These are phyloP conservation scores for Bombyx mandarina DNA, from an alignment of 1,140 invertebrate genomes.

Conservation along the genomic window DNA sequence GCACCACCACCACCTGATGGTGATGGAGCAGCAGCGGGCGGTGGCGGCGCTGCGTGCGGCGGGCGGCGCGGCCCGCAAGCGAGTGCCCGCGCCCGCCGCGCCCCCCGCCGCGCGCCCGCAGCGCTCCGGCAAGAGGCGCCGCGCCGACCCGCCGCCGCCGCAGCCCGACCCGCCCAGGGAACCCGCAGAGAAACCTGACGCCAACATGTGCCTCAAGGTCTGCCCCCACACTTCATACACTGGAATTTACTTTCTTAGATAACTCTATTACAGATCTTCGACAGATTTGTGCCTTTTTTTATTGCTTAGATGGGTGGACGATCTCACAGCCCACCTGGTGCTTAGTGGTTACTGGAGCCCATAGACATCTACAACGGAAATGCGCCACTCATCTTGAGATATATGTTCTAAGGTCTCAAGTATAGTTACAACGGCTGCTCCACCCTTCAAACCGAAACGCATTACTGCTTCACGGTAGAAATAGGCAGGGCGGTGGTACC, in stretches of 20 bases:
- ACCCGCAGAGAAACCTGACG: conserved; percentile 83
- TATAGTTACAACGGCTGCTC: no score
- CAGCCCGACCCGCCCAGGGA: conserved; percentile 71
- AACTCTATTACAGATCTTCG: background rate
- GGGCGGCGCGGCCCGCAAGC: conserved; percentile 73
- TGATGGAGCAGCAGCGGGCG: conserved; percentile 60
- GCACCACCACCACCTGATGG: conserved; percentile 65
- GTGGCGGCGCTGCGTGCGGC: conserved; percentile 65
- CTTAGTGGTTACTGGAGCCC: no score
- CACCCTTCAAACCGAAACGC: no score
- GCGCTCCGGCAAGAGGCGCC: conserved; percentile 42
- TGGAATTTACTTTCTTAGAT: background rate
- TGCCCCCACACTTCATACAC: background rate
- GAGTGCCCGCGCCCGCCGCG: conserved; percentile 74
- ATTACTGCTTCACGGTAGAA: no score
- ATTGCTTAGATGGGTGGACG: no score
- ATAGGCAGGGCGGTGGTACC: no score
- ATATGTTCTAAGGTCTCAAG: no score
- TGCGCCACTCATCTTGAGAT: no score
- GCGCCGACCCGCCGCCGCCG: conserved; percentile 62
- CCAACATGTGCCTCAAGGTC: conserved; percentile 85
- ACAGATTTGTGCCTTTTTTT: no score
- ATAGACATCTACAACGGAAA: no score
- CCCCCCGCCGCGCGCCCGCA: conserved; percentile 31
- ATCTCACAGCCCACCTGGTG: no score